Percentiles rank a stretch among this genome's conserved stretches.
Evolutionary conservation across 2,113 vertebrate genomes (phyloP).

Genomic region (Pseudonaja textilis): DNA sequence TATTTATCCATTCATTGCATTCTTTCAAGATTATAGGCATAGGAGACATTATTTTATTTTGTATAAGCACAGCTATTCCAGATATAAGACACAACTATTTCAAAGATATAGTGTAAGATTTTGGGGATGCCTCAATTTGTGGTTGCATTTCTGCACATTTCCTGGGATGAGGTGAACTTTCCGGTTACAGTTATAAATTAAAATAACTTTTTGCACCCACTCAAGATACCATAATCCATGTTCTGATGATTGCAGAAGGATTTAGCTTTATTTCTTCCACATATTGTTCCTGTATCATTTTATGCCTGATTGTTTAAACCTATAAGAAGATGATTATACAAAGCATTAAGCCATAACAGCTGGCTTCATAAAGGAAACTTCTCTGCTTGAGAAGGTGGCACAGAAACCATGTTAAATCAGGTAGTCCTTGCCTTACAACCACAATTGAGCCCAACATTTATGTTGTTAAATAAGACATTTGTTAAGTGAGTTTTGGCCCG

Average conservation of each 20-base stretch:
- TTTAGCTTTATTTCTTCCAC: neutral
- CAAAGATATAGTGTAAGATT: neutral
- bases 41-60: neutral
- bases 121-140: neutral
- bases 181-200: neutral
- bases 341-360: neutral
- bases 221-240: neutral
- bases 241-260: neutral
- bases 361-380: neutral
- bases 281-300: neutral
- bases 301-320: neutral
- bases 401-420: neutral
- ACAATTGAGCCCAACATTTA: no score
- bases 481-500: no score
- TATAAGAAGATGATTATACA: neutral
- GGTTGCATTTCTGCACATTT: neutral
- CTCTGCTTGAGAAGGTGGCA: neutral
- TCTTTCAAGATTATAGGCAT: neutral
- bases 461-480: no score
- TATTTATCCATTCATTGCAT: neutral
- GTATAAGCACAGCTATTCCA: neutral
- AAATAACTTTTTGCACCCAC: neutral
- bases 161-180: neutral
- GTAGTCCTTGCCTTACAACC: no score
- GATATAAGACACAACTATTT: neutral